Base-by-base conservation (phyloP, 1,140 invertebrate genomes). In the Coelopa frigida region DNA sequence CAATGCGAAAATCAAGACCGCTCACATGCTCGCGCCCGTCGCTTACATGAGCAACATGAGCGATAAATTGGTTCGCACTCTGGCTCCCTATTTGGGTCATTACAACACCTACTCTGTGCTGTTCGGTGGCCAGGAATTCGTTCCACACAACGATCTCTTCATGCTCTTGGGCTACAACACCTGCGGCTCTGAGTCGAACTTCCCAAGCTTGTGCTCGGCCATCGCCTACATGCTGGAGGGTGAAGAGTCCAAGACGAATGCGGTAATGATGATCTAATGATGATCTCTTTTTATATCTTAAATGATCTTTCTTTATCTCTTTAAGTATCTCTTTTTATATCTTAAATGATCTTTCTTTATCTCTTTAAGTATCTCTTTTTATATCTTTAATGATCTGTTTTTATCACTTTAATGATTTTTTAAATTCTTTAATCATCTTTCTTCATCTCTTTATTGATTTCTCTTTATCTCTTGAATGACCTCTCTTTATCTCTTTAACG, bases 21-120 rank as follows among this genome's bases (percentile, higher is more conserved):
- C 70, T 23, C 64, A 80, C 36, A 73, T 78, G 45, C 67, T 85
- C 20, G 80, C 77, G 1, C 80, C 81, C 1, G 74, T 82, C 3
- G 74, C 73, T 3, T 78, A 68, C 38, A 61, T 65, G 58, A 54
- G 46, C 6, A 46, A 65, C 14, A 33, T 64, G 53, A 44, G 36
- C 0, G 71, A 58, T 46, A 51, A 51, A 3, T 41, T 74, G 8
- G 57, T 73, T 0, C 49, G 50, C 8, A 1, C 50, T 0, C 26
- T 75, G 5, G 49, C 58, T 4, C 53, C 50, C 0, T 52, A 67
- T 27, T 39, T 51, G 5, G 49, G 58, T 1, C 37, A 57, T 3
- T 5, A 62, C 1, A 52, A 78, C 70, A 26, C 23, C 4, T 26
- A 75, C 1, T 43, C 69, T 0, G 37, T 55, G 0, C 7, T 77